Percentiles rank a stretch among this genome's conserved stretches.
phyloP scores from a whole-genome alignment of 2,888 invertebrate species.

The Gymnocheta viridis region DNA sequence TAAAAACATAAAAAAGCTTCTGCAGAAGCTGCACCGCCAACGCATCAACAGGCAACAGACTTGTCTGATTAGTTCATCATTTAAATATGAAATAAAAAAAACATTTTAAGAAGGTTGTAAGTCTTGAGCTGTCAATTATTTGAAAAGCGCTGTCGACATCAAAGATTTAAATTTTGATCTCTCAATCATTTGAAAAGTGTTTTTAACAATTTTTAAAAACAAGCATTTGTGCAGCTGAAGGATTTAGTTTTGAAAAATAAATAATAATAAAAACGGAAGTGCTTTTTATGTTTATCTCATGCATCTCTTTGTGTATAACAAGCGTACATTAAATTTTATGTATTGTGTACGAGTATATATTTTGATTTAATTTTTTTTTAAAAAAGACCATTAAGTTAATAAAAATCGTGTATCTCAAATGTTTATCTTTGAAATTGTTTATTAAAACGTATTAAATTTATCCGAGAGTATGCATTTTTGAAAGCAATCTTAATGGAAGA shows the following conservation, averaged over 20 bases:
- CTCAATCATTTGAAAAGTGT: conserved; percentile 4
- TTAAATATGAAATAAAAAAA: background rate
- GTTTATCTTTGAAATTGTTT: conserved; percentile 49
- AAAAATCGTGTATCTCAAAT: conserved; percentile 27
- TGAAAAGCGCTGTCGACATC: background rate
- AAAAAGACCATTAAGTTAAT: conserved; percentile 27
- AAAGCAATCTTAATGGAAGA: conserved; percentile 28
- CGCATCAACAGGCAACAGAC: background rate
- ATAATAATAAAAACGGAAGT: conserved; percentile 2
- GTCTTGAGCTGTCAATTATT: conserved; percentile 1
- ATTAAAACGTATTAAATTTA: conserved; percentile 52
- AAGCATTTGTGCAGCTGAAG: background rate
- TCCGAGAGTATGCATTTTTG: conserved; percentile 31
- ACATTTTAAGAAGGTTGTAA: too few relatives aligned
- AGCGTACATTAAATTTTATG: conserved; percentile 10
- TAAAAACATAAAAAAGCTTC: too few relatives aligned
- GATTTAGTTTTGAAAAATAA: background rate
- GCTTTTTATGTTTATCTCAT: background rate
- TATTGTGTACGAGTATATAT: too few relatives aligned
- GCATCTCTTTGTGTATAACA: background rate
- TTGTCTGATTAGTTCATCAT: background rate
- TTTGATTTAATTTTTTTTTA: background rate
- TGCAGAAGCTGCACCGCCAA: background rate
- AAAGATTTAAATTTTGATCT: background rate
- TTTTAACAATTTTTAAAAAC: background rate